Evolutionary conservation across 2,113 vertebrate species (phyloP), one percentile per base, ranked within the genome.

Genomic region (Leptodactylus fuscus): DNA sequence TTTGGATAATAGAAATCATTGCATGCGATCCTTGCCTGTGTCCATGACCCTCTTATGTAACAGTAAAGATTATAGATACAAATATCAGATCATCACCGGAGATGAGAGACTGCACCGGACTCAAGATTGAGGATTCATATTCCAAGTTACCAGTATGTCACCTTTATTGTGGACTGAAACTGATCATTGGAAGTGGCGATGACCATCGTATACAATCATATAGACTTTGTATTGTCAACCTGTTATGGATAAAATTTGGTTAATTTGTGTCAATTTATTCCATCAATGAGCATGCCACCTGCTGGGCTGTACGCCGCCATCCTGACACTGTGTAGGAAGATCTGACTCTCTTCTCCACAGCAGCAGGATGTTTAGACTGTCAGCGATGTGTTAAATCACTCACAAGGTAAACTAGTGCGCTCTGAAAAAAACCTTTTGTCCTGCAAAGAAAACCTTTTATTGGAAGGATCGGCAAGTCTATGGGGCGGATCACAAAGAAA

Each of bases 351-450:
- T 60, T 49, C 38, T 58, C 41, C 20, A 10, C 22, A 32, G 2
- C 65, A 49, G 44, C 58, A 79, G 83, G 83, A 77, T 80, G 62
- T 85, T 70, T 55, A 55, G 83, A 38, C 24, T 71, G 69, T 44
- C 75, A 85, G 74, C 18, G 83, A 62, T 67, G 75, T 79, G 83
- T 85, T 79, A 85, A 85, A 80, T 85, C 83, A 38, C 83, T 58
- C 75, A 55, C 34, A 15, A 71, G 82, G 83, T 85, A 71, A 79
- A 80, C 29, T 9, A 13, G 75, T 58, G n/a, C 11, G 9, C 65
- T 55, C 27, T 48, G 73, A 53, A 51, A 78, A 78, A 79, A 79
- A 58, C n/a, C 65, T 46, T 85, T 85, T 80, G 62, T 80, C 48
- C 32, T 5, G 3, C 41, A 34, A 70, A 79, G 60, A 34, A 85